These are phyloP conservation scores for Sphenodon punctatus DNA, from an alignment of 2,797 vertebrate genomes.

Conservation along the genomic window DNA sequence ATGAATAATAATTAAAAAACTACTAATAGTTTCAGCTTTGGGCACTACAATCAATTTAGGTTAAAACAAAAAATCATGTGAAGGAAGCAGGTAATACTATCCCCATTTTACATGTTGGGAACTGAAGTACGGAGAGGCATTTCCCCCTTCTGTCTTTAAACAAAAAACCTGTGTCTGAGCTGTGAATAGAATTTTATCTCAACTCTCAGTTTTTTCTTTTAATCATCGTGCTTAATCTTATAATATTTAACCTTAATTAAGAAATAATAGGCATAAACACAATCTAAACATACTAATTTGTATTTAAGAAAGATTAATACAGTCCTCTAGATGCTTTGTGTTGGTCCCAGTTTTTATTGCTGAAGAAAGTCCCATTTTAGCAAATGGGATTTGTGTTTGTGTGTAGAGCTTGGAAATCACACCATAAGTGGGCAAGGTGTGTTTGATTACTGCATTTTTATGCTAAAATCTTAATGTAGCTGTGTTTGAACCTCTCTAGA, in stretches of 20 bases:
- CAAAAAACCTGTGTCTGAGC: background rate
- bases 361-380: no score
- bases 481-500: background rate
- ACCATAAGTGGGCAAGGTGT: accelerated
- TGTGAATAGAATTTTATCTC: background rate
- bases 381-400: no score
- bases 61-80: background rate
- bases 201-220: background rate
- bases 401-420: no score
- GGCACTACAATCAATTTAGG: background rate
- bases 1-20: no score
- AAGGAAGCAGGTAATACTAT: background rate
- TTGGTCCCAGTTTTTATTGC: no score
- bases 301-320: background rate
- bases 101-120: background rate
- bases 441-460: background rate
- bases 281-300: background rate
- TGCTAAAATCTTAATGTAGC: background rate
- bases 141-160: background rate
- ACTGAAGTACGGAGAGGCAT: background rate
- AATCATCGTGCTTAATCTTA: background rate
- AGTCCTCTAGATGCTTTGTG: no score
- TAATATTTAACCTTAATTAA: background rate
- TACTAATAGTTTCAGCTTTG: no score
- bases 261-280: background rate